These are phyloP conservation scores for Enteromius mattozi DNA, from an alignment of 2,797 vertebrate genomes.

Conservation along the genomic window DNA sequence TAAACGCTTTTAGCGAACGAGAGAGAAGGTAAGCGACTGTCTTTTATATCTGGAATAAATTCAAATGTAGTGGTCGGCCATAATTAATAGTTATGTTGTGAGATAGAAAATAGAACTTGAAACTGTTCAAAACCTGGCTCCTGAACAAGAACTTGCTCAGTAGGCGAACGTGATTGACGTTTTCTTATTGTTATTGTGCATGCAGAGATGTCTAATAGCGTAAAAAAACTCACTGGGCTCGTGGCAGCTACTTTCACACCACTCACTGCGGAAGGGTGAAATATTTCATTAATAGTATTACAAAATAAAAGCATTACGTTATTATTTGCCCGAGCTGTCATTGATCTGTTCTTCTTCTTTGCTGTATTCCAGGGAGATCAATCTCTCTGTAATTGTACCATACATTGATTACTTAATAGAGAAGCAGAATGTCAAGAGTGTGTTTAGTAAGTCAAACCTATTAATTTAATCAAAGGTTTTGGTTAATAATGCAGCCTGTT, in stretches of 20 bases:
- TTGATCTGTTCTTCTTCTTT: constrained; percentile 25
- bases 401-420: constrained; percentile 89
- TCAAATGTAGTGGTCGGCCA: background rate
- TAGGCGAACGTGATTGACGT: background rate
- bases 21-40: background rate
- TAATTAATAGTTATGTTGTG: background rate
- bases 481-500: background rate
- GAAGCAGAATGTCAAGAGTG: constrained; percentile 83
- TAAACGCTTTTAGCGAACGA: background rate
- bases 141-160: background rate
- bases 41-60: background rate
- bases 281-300: background rate
- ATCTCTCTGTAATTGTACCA: constrained; percentile 80
- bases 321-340: background rate
- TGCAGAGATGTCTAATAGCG: constrained; percentile 46
- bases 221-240: constrained; percentile 81
- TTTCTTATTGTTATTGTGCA: background rate
- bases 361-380: constrained; percentile 80
- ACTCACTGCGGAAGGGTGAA: constrained; percentile 85
- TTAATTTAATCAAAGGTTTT: background rate
- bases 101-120: background rate
- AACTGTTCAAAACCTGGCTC: background rate
- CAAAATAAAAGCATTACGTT: background rate
- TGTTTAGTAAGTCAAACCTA: constrained; percentile 88
- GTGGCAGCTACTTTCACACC: constrained; percentile 93